Percentiles rank a stretch among this genome's conserved stretches.
Evolutionary conservation across 2,113 vertebrate genomes (phyloP).

Genomic region (Cisticola juncidis): DNA sequence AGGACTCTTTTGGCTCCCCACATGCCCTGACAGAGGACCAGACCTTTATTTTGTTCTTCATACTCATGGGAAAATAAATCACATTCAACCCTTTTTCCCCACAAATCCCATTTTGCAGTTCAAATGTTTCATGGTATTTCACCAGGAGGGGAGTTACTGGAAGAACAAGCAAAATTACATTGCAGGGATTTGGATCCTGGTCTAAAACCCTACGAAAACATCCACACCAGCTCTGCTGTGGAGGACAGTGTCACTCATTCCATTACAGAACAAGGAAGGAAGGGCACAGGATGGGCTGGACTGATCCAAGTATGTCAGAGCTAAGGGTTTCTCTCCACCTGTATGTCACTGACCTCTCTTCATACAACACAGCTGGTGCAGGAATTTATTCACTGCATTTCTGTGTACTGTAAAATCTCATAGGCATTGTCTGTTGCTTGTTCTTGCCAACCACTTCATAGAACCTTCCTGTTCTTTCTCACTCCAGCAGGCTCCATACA

Average conservation of each 20-base stretch:
- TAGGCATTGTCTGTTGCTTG: not conserved
- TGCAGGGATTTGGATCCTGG: not conserved
- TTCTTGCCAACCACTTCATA: not conserved
- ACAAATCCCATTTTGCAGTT: not conserved
- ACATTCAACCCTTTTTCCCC: rapidly evolving
- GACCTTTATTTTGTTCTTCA: not conserved
- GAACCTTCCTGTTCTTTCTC: not conserved
- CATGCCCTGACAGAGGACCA: not conserved
- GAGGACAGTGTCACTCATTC: rapidly evolving
- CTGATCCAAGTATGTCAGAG: not conserved
- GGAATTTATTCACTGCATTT: not conserved
- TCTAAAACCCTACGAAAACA: not conserved
- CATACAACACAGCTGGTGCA: not conserved
- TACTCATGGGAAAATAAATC: not conserved
- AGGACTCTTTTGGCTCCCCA: not conserved
- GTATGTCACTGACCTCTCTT: not conserved
- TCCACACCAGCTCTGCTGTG: not conserved
- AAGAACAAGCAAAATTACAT: not conserved
- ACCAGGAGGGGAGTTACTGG: not conserved
- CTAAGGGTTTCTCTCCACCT: not conserved
- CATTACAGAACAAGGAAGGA: not conserved
- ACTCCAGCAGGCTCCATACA: not conserved
- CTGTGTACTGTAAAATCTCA: not conserved
- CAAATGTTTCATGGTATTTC: not conserved
- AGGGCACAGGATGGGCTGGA: not conserved